phyloP scores from a whole-genome alignment of 2,113 vertebrate genomes.

The Stercorarius parasiticus region DNA sequence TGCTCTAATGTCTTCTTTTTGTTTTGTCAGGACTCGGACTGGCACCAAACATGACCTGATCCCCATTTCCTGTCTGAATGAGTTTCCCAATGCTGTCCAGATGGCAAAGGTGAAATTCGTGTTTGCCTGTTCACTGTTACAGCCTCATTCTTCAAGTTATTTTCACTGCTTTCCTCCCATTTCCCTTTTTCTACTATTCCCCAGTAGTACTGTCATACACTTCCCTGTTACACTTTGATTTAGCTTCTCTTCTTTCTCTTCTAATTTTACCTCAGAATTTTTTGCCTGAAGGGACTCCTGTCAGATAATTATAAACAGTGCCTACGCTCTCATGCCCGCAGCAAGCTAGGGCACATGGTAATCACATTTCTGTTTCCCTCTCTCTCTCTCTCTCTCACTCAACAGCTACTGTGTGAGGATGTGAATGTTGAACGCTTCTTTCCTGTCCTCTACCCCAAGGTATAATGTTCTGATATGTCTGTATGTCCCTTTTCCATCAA shows the following conservation, averaged over 20 bases:
- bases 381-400: neutral
- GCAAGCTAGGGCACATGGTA: neutral
- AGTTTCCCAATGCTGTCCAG: constrained; percentile 84
- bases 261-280: neutral
- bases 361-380: constrained; percentile 1
- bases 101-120: constrained; percentile 82
- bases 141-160: neutral
- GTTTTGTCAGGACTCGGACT: constrained; percentile 80
- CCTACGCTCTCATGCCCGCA: neutral
- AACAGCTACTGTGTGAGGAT: constrained; percentile 83
- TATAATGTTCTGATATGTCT: constrained; percentile 40
- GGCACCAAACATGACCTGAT: constrained; percentile 84
- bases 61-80: constrained; percentile 78
- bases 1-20: constrained; percentile 1
- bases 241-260: neutral
- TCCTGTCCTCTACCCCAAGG: constrained; percentile 88
- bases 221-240: neutral
- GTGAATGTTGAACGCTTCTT: constrained; percentile 85
- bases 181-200: neutral
- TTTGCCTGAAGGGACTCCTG: neutral
- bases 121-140: neutral
- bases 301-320: neutral
- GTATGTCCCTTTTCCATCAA: neutral
- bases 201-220: neutral
- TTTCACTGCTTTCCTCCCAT: neutral